These are phyloP conservation scores for Diphyllodes magnificus DNA, from an alignment of 2,113 vertebrate genomes.

Conservation along the genomic window DNA sequence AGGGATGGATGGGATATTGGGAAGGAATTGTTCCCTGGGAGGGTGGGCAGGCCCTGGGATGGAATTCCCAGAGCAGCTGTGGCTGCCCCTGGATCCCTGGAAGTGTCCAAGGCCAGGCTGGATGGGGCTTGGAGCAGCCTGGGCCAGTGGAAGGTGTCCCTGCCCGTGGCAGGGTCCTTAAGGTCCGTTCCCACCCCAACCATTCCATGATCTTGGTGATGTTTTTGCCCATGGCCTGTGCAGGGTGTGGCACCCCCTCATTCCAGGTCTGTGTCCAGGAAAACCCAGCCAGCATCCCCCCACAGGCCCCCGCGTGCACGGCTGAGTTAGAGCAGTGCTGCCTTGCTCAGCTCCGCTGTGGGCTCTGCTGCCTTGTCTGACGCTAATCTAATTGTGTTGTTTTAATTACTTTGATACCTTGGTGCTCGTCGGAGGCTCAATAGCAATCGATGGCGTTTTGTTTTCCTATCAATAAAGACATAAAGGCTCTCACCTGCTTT, in stretches of 20 bases:
- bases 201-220: background rate
- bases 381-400: slow-evolving; percentile 24
- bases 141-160: fast-evolving
- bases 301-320: fast-evolving
- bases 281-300: background rate
- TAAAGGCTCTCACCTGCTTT: background rate
- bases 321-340: background rate
- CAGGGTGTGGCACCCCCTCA: fast-evolving
- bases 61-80: background rate
- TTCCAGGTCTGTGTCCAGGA: fast-evolving
- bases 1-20: background rate
- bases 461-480: slow-evolving; percentile 16
- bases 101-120: fast-evolving
- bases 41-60: background rate
- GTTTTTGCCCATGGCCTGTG: background rate
- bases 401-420: slow-evolving; percentile 52
- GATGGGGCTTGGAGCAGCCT: fast-evolving
- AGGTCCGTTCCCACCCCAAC: background rate
- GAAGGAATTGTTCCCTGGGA: background rate
- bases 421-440: background rate
- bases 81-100: background rate
- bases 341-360: background rate
- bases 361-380: background rate
- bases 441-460: slow-evolving; percentile 6
- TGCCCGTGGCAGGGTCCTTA: background rate